These are phyloP conservation scores for Hesperophylax magnus DNA, from an alignment of 1,140 invertebrate genomes.

Conservation along the genomic window DNA sequence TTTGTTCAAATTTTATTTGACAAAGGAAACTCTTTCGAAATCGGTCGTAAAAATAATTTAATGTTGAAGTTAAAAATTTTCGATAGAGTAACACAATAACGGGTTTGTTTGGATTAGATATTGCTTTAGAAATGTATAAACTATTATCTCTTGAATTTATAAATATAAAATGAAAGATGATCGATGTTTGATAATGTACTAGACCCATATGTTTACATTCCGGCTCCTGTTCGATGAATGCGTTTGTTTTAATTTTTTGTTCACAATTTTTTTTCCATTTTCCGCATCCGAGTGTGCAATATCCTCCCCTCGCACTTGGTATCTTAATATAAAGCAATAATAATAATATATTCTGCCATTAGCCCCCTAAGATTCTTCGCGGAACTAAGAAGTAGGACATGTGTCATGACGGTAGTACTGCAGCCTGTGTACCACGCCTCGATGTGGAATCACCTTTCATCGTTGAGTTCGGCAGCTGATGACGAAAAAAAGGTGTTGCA, in stretches of 20 bases:
- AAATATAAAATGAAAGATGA: background rate
- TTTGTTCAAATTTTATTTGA: too few relatives aligned
- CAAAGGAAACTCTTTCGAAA: too few relatives aligned
- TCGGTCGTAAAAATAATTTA: too few relatives aligned
- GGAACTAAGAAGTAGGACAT: background rate
- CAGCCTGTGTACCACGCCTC: background rate
- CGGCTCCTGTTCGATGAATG: slow-evolving; percentile 17
- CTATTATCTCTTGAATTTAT: too few relatives aligned
- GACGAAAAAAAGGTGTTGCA: slow-evolving; percentile 32
- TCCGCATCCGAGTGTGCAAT: slow-evolving; percentile 39
- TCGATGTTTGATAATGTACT: background rate
- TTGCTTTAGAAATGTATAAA: too few relatives aligned
- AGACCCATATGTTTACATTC: slow-evolving; percentile 4
- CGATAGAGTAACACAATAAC: background rate
- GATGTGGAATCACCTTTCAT: slow-evolving; percentile 29
- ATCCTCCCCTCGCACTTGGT: slow-evolving; percentile 26
- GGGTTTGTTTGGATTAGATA: too few relatives aligned
- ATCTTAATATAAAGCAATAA: slow-evolving; percentile 12
- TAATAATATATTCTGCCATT: slow-evolving; percentile 28
- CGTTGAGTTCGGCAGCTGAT: slow-evolving; percentile 9
- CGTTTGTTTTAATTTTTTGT: slow-evolving; percentile 32
- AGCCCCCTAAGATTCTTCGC: background rate
- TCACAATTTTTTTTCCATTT: slow-evolving; percentile 25
- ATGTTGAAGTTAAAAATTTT: background rate
- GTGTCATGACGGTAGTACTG: background rate